These are phyloP conservation scores for Leucoraja ocellata DNA, from an alignment of 2,797 vertebrate genomes.

Conservation along the genomic window DNA sequence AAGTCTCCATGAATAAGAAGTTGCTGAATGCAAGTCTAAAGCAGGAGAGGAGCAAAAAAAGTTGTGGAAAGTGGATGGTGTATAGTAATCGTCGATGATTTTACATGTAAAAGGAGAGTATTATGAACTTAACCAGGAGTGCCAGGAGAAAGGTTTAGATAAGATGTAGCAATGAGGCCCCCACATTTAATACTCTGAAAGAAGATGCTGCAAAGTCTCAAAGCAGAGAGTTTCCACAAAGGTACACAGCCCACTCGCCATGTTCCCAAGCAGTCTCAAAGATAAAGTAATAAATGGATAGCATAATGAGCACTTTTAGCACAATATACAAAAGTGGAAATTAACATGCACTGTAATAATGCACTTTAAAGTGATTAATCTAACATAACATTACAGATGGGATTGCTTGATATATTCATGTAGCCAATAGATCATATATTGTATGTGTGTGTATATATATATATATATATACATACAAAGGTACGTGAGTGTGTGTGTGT, in stretches of 20 bases:
- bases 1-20: background rate
- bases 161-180: background rate
- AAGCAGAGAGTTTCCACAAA: background rate
- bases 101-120: background rate
- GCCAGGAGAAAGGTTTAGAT: background rate
- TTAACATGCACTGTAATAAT: background rate
- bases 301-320: background rate
- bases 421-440: background rate
- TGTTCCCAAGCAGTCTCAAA: background rate
- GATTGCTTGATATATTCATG: background rate
- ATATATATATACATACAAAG: too few species aligned
- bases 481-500: too few species aligned
- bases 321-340: background rate
- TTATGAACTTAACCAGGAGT: background rate
- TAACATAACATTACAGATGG: background rate
- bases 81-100: background rate
- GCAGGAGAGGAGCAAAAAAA: background rate
- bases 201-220: background rate
- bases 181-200: background rate
- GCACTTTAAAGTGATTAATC: background rate
- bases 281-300: background rate
- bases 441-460: too few species aligned
- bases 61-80: background rate
- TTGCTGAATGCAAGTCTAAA: background rate
- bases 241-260: background rate